Base-by-base conservation (phyloP, 2,888 invertebrate species). In the Liodrosophila aerea region DNA sequence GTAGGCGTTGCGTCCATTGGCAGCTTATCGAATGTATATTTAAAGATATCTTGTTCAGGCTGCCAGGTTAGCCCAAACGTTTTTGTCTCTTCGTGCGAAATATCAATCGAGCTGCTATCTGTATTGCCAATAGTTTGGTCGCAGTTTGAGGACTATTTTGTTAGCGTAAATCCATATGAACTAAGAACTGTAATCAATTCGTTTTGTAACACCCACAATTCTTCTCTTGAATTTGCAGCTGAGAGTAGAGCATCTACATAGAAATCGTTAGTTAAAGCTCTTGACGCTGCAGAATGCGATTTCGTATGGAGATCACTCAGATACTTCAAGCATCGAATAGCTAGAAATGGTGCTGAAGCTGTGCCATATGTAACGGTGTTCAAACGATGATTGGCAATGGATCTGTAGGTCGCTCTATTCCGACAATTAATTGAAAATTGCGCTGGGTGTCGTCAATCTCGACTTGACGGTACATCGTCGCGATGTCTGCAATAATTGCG, bases 401-500 rank as follows among this genome's bases (percentile, higher is more conserved):
- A 5, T 30, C 9, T 7, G 30, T 8, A 7, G 30, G 8, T 30
- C 8, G 7, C 30, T 30, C 30, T 9, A 3, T 9, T 9, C 30
- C 4, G 4, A 22, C 22, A 22, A 22, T 22, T 5, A 30, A 30
- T 9, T 30, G 30, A 2, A 30, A 30, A 7, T 30, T 1, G 30
- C 7, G 30, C 30, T 30, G 30, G n/a, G 7, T 4, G 8, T 4
- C 2, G n/a, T 7, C 1, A 27, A 27, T 27, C 1, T 27, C 27
- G n/a, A n/a, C n/a, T n/a, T n/a, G n/a, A n/a, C n/a, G n/a, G n/a
- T n/a, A n/a, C n/a, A n/a, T n/a, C n/a, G n/a, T n/a, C n/a, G 30
- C 16, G 29, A 47, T 31, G 16, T 49, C 49, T 2, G 49, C 39
- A 0, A 40, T 31, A 4, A 50, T 1, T 13, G 40, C 50, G 16